Evolutionary conservation across 2,888 invertebrate species (phyloP).

Genomic region (Eutolmus rufibarbis): DNA sequence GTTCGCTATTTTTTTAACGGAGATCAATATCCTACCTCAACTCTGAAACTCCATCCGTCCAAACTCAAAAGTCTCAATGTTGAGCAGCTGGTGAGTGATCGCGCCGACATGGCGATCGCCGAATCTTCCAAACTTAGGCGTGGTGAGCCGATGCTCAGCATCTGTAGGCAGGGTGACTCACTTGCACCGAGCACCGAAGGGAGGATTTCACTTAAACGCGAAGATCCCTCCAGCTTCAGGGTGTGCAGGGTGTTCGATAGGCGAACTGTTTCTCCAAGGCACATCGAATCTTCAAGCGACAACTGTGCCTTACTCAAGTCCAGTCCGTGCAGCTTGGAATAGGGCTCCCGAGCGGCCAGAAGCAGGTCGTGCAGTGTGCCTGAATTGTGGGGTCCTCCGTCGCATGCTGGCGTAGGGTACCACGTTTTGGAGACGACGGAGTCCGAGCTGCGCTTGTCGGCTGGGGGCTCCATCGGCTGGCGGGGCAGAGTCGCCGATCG

Average conservation of each 20-base stretch:
- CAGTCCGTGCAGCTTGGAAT: constrained; percentile 65
- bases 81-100: constrained; percentile 59
- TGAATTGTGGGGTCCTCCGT: constrained; percentile 59
- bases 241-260: constrained; percentile 65
- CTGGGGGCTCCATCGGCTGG: constrained; percentile 62
- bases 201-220: constrained; percentile 66
- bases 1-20: neutral
- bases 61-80: constrained; percentile 65
- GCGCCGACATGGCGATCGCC: constrained; percentile 55
- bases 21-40: constrained; percentile 62
- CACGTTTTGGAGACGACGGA: constrained; percentile 65
- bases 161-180: constrained; percentile 65
- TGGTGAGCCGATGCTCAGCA: constrained; percentile 66
- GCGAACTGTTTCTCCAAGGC: constrained; percentile 66
- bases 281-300: constrained; percentile 66
- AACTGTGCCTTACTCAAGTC: constrained; percentile 68
- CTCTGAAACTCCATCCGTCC: constrained; percentile 67
- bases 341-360: constrained; percentile 62
- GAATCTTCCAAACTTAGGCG: constrained; percentile 65
- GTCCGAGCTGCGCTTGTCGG: constrained; percentile 65
- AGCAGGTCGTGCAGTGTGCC: constrained; percentile 56
- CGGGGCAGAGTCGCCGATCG: constrained; percentile 64
- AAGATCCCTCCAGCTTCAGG: constrained; percentile 66
- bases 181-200: constrained; percentile 66
- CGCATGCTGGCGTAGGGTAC: constrained; percentile 66